Evolutionary conservation across 2,888 invertebrate genomes (phyloP), one percentile per base, ranked within the genome.

Genomic region (Netelia inedita): DNA sequence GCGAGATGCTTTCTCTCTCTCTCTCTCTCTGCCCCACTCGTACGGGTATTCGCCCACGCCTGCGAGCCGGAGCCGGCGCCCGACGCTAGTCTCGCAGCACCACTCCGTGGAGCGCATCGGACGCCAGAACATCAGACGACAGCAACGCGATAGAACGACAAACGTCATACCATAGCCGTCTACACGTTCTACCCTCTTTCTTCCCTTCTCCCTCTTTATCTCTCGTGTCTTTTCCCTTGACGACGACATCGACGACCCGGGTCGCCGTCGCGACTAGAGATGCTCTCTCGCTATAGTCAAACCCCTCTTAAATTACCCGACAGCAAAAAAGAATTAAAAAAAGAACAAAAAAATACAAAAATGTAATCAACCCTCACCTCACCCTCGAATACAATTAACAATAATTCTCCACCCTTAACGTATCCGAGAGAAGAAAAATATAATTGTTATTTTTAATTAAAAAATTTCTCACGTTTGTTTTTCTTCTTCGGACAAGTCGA

Each of bases 231-330:
- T 53, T 28, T 50, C 23, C 53, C 50, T 53, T 50, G 50, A 43
- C 66, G 66, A 41, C 65, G 66, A 66, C 41, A 14, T 35, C 63
- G 63, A 41, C 65, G 61, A 61, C 46, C 28, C 61, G 61, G 61
- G 61, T 63, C 73, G 73, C 61, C 73, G 73, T 74, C 73, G 73
- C 73, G 61, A 74, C 73, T 61, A 50, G 46, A 41, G 19, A 66
- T 46, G 43, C 46, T 63, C 50, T 74, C 73, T 23, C 35, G 14
- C 28, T 63, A 50, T 21, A 63, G 61, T 74, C 61, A 16, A 28
- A 74, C 16, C 10, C 50, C 61, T 19, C 73, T 14, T 74, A 74
- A 21, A 23, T 61, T 11, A 28, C 23, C 21, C 10, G 11, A 16
- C 21, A 50, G 16, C 2, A 28, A 28, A 28, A 28, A 28, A 28